Evolutionary conservation across 2,113 vertebrate species (phyloP), one percentile per base, ranked within the genome.

Genomic region (Condylura cristata): DNA sequence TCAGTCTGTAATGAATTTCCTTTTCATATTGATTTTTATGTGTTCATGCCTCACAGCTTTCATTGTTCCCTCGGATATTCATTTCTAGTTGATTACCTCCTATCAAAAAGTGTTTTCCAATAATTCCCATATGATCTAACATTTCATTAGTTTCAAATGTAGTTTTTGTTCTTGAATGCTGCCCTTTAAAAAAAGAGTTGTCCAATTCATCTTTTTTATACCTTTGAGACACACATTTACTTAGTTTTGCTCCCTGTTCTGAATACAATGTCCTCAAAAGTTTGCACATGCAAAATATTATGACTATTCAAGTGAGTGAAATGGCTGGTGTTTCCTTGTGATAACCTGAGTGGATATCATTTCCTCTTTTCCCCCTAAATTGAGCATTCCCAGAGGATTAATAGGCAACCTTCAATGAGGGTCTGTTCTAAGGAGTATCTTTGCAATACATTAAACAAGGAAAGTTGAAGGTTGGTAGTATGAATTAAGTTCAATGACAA

Each of bases 81-180:
- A 60, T 37, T 94, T 86, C 37, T 75, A 86, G 44, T 65, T 80
- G 68, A 94, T 96, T 92, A 61, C 37, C 5, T 76, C 51, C 28
- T 30, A 79, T 83, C 82, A 71, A 68, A 90, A 94, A 61, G 1
- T 53, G 2, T 66, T 86, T 95, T 89, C 22, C 12, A 78, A 26
- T 89, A 89, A 94, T 91, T 90, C 39, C 37, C 14, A 65, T 88
- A 37, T 68, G 13, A 78, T 78, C 28, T 48, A 94, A 79, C 20
- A 63, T 89, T 94, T 68, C 37, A 89, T 48, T 82, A 76, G 22
- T 3, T 81, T 34, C 70, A 93, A 93, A 74, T 86, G 1, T 39
- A 61, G 3, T 61, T 92, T 96, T 89, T 89, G 53, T 75, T 93
- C 60, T 70, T 89, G 28, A 96, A 65, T 76, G 14, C 26, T 86